Evolutionary conservation across 2,797 vertebrate species (phyloP).

Genomic region (Myripristis jacobus): DNA sequence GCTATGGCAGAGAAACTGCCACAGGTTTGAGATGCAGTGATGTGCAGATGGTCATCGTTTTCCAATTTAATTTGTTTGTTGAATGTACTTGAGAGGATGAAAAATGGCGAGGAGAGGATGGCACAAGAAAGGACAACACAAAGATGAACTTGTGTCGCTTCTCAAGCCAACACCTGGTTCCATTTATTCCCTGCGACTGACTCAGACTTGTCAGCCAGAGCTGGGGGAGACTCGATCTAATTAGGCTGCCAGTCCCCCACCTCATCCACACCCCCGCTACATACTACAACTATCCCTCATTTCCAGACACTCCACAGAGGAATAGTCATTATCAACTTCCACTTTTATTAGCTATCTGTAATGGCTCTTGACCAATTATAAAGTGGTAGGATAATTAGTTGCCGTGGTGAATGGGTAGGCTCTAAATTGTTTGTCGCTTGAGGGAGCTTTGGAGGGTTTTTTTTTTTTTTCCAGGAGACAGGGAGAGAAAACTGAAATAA

Average conservation of each 20-base stretch:
- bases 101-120: not conserved
- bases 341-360: slow-evolving; percentile 68
- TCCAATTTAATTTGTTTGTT: slow-evolving; percentile 23
- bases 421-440: slow-evolving; percentile 51
- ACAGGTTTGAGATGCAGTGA: slow-evolving; percentile 4
- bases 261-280: slow-evolving; percentile 33
- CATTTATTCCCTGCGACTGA: slow-evolving; percentile 50
- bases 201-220: slow-evolving; percentile 53
- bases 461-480: slow-evolving; percentile 40
- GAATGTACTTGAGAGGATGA: slow-evolving; percentile 4
- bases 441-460: slow-evolving; percentile 46
- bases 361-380: slow-evolving; percentile 69
- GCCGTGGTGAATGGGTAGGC: slow-evolving; percentile 37
- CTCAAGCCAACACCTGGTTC: slow-evolving; percentile 58
- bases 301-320: slow-evolving; percentile 49
- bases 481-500: slow-evolving; percentile 28
- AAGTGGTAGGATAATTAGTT: slow-evolving; percentile 66
- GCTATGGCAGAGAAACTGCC: no score
- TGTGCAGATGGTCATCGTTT: not conserved
- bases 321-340: slow-evolving; percentile 67
- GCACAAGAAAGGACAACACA: slow-evolving; percentile 22
- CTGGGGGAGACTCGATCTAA: slow-evolving; percentile 67
- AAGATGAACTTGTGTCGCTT: slow-evolving; percentile 20
- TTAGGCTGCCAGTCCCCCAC: slow-evolving; percentile 59
- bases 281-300: slow-evolving; percentile 57